A percentile compares a stretch with the other conserved stretches of the same genome.
These are phyloP conservation scores for Laterallus jamaicensis DNA, from an alignment of 2,113 vertebrate genomes.

Conservation along the genomic window DNA sequence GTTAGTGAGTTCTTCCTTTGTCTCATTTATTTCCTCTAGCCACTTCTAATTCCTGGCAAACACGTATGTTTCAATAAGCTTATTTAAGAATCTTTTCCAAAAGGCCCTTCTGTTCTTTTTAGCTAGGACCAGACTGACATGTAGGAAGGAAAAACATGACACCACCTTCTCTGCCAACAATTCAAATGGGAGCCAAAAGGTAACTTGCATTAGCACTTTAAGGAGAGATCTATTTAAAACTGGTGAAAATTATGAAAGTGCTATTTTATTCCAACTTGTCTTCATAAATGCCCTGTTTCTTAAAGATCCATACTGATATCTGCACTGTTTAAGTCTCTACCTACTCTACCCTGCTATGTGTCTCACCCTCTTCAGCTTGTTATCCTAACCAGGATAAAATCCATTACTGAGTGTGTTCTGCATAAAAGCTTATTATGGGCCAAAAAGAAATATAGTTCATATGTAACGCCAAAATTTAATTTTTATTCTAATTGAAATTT, in stretches of 20 bases:
- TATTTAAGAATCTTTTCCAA: constrained; percentile 25
- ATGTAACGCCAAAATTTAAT: neutral
- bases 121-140: constrained; percentile 27
- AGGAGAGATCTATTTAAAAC: constrained; percentile 29
- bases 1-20: neutral
- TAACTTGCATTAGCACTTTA: constrained; percentile 26
- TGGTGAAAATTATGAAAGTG: neutral
- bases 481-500: neutral
- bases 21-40: neutral
- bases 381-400: neutral
- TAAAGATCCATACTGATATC: neutral
- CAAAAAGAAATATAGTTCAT: neutral
- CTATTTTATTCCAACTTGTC: neutral
- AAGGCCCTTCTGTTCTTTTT: constrained; percentile 40
- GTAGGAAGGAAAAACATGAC: constrained; percentile 44
- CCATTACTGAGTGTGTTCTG: neutral
- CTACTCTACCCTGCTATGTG: neutral
- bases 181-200: constrained; percentile 13
- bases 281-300: neutral
- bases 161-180: constrained; percentile 5
- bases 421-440: neutral
- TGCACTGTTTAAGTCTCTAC: neutral
- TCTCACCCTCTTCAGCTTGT: constrained; percentile 32
- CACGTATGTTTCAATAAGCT: neutral
- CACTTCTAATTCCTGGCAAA: constrained; percentile 29